A percentile compares a stretch with the other conserved stretches of the same genome.
These are phyloP conservation scores for Pseudorasbora parva DNA, from an alignment of 2,113 vertebrate genomes.

Conservation along the genomic window DNA sequence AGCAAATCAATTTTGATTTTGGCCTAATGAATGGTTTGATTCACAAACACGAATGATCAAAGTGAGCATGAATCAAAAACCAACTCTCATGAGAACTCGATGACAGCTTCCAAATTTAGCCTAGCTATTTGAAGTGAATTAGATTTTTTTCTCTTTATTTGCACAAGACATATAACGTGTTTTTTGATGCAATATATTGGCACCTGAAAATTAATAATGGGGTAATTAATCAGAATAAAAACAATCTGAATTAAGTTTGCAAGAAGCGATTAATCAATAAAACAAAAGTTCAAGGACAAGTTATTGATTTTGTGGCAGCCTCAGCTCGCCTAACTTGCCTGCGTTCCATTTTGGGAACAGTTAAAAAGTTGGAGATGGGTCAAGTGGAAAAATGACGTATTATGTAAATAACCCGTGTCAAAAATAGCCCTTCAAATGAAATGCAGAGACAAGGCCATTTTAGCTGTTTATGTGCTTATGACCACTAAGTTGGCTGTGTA, in stretches of 20 bases:
- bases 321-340: not conserved
- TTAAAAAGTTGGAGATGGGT: conserved; percentile 4
- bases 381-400: conserved; percentile 14
- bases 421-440: conserved; percentile 22
- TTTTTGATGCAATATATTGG: not conserved
- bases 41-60: conserved; percentile 8
- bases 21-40: not conserved
- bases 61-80: not conserved
- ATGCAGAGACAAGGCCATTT: conserved; percentile 12
- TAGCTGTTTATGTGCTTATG: conserved; percentile 7
- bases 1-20: conserved; percentile 7
- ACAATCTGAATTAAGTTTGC: not conserved
- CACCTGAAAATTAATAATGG: not conserved
- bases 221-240: not conserved
- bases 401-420: conserved; percentile 28
- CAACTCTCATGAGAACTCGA: not conserved
- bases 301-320: not conserved
- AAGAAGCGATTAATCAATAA: not conserved
- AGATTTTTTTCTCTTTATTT: conserved; percentile 2
- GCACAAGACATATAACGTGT: not conserved
- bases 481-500: conserved; percentile 9
- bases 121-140: conserved; percentile 20
- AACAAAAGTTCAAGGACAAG: not conserved
- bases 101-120: not conserved
- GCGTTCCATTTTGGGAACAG: not conserved